phyloP scores from a whole-genome alignment of 2,888 invertebrate genomes.

The Ellobium chinense region DNA sequence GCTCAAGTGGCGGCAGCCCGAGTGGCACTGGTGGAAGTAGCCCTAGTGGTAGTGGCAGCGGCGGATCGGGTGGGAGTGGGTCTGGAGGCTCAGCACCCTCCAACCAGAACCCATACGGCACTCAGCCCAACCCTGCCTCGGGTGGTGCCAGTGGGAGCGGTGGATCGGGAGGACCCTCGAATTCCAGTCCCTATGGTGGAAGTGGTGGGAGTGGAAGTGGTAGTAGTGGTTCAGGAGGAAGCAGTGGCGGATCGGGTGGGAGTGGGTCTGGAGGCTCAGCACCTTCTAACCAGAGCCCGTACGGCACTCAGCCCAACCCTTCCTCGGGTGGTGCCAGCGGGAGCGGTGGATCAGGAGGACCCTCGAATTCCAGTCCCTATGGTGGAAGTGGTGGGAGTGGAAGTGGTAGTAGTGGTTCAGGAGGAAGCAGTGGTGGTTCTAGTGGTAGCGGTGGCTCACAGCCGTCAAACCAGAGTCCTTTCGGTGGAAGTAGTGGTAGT shows the following conservation, averaged over 20 bases:
- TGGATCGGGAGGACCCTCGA: too few species aligned
- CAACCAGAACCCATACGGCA: neutral
- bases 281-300: neutral
- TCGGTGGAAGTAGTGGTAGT: neutral
- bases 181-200: neutral
- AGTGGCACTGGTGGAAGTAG: neutral
- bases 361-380: neutral
- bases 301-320: constrained; percentile 3
- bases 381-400: neutral
- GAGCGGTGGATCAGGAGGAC: too few species aligned
- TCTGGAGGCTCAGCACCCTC: neutral
- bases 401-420: neutral
- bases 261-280: neutral
- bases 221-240: neutral
- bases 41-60: neutral
- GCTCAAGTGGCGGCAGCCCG: neutral
- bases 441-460: neutral
- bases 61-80: neutral
- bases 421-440: neutral
- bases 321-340: constrained; percentile 6
- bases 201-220: neutral
- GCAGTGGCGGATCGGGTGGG: neutral
- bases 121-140: constrained; percentile 6
- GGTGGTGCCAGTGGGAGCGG: constrained; percentile 9
- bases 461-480: neutral